A percentile compares a stretch with the other conserved stretches of the same genome.
Conservation (phyloP, 2,797 vertebrate species). For the Mormyrus proboscirostris region DNA sequence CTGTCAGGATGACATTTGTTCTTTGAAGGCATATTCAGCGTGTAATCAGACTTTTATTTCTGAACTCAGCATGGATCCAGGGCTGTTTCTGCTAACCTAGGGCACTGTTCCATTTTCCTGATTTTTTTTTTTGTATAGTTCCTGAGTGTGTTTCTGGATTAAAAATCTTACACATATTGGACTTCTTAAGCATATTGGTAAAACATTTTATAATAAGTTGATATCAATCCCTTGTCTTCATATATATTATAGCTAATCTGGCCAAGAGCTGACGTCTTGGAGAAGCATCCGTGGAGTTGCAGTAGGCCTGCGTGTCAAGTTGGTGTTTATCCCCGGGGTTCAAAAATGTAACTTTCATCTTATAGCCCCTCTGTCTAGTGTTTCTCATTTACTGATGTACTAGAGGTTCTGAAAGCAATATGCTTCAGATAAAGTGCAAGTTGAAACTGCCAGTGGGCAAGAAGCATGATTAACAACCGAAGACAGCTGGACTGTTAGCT, state of each 20-base stretch:
- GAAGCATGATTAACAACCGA: conserved; percentile 1
- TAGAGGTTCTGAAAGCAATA: not conserved
- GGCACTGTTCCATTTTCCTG: not conserved
- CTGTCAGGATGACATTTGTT: not conserved
- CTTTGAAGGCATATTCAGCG: not conserved
- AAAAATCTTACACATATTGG: not conserved
- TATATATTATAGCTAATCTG: not conserved
- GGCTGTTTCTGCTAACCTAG: not conserved
- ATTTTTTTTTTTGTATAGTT: not conserved
- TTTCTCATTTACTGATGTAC: not conserved
- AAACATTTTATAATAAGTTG: not conserved
- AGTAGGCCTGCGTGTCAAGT: too few species aligned
- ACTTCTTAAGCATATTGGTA: not conserved
- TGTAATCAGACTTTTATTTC: not conserved
- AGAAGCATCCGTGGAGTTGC: not conserved
- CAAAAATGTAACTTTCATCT: not conserved
- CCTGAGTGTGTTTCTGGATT: not conserved
- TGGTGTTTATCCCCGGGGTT: not conserved
- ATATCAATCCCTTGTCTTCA: not conserved
- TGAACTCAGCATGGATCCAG: not conserved
- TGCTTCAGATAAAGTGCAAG: conserved; percentile 38
- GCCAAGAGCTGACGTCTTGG: not conserved
- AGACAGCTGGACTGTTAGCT: conserved; percentile 73
- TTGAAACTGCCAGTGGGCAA: conserved; percentile 32
- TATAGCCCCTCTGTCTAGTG: not conserved